Evolutionary conservation across 2,797 vertebrate species (phyloP).

Genomic region (Staurois parvus): DNA sequence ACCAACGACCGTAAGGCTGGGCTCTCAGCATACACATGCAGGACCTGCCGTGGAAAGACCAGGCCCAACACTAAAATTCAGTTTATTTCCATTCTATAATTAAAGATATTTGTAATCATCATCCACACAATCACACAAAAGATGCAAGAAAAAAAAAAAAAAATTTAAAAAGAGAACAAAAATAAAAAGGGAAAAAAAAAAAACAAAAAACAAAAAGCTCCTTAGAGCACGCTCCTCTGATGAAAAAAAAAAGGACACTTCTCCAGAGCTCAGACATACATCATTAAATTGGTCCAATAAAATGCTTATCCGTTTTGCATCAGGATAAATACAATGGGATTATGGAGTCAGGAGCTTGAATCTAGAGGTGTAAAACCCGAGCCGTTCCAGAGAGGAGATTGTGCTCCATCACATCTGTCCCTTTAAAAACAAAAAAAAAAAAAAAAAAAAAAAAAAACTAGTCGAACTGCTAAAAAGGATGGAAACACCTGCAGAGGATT

Average conservation of each 20-base stretch:
- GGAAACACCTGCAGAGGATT: constrained; percentile 47
- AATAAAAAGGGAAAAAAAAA: constrained; percentile 37
- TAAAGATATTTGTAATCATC: constrained; percentile 57
- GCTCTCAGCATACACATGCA: not conserved
- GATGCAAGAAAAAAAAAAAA: constrained; percentile 41
- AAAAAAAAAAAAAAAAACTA: not conserved
- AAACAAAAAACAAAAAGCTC: not conserved
- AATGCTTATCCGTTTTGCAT: constrained; percentile 53
- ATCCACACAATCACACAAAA: constrained; percentile 61
- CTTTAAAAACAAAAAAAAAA: constrained; percentile 4
- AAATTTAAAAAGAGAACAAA: too few species aligned
- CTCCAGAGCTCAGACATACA: constrained; percentile 54
- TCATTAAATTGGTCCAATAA: constrained; percentile 61
- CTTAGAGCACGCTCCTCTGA: constrained; percentile 21
- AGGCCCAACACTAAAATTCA: constrained; percentile 39
- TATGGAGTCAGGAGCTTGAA: constrained; percentile 49
- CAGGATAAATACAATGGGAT: constrained; percentile 54
- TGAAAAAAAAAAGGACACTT: constrained; percentile 30
- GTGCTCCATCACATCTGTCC: constrained; percentile 37
- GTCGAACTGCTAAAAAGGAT: constrained; percentile 20
- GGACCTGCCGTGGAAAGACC: constrained; percentile 14
- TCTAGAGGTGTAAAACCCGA: constrained; percentile 40
- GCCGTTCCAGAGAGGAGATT: constrained; percentile 36
- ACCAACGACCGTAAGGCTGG: not conserved
- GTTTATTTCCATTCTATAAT: constrained; percentile 37